Evolutionary conservation across 2,888 invertebrate species (phyloP).

Genomic region (Aspidiotus destructor): DNA sequence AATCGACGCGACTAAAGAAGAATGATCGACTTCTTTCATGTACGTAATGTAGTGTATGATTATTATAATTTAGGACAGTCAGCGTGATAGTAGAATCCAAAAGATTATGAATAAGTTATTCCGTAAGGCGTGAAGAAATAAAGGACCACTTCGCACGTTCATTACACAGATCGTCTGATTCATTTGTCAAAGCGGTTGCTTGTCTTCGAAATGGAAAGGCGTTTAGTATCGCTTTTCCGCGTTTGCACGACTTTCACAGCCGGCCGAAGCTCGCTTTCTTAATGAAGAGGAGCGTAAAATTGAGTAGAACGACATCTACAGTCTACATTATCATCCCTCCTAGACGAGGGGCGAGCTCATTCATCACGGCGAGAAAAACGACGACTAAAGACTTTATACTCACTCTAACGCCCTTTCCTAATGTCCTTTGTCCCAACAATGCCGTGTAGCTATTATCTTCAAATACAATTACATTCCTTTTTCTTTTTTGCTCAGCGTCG

Average conservation of each 20-base stretch:
- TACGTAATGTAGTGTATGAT: background rate
- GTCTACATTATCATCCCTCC: background rate
- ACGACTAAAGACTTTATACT: conserved; percentile 21
- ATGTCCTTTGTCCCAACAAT: background rate
- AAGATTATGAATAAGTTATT: background rate
- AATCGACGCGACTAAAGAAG: background rate
- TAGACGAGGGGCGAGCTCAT: conserved; percentile 1
- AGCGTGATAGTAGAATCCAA: too few species aligned
- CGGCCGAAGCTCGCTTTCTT: background rate
- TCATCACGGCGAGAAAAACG: conserved; percentile 20
- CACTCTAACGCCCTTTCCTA: background rate
- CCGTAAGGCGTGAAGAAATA: too few species aligned
- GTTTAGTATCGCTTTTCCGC: conserved; percentile 7
- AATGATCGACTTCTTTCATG: background rate
- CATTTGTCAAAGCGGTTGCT: conserved; percentile 27
- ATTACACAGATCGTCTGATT: conserved; percentile 12
- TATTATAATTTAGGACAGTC: too few species aligned
- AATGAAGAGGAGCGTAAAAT: background rate
- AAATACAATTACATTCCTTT: conserved; percentile 17
- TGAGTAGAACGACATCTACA: background rate
- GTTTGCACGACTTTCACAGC: background rate
- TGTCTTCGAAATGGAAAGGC: conserved; percentile 13
- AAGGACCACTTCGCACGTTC: background rate
- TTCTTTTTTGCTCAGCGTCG: background rate
- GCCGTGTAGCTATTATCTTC: conserved; percentile 10